phyloP scores from a whole-genome alignment of 1,140 invertebrate species.

The Brachionus paranguensis region DNA sequence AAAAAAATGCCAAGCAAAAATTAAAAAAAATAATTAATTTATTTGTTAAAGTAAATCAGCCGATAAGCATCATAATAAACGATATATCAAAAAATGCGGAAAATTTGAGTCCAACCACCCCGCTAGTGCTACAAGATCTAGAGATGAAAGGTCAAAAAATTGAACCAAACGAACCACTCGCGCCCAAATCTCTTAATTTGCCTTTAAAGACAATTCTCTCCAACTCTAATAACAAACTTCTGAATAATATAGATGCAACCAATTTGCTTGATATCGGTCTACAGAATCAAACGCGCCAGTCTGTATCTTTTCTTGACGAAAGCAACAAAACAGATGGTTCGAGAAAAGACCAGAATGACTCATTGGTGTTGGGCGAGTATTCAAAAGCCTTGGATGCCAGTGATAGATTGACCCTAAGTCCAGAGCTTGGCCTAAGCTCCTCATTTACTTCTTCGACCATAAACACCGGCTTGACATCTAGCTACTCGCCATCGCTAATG shows the following conservation, averaged over 20 bases:
- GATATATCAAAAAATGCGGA: neutral
- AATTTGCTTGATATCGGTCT: neutral
- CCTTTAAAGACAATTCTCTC: neutral
- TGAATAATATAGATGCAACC: neutral
- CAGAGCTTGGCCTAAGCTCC: neutral
- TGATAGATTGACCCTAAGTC: neutral
- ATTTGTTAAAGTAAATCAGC: neutral
- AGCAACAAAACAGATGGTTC: neutral
- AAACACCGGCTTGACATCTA: slow-evolving; percentile 9
- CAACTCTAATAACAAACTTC: neutral
- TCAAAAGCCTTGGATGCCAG: neutral
- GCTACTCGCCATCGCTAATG: neutral
- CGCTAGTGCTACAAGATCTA: neutral
- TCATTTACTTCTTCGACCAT: slow-evolving; percentile 19
- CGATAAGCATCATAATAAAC: neutral
- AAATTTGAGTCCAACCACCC: neutral
- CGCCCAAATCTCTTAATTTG: neutral
- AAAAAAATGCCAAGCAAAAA: neutral
- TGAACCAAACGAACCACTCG: neutral
- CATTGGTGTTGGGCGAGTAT: neutral
- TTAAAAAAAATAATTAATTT: neutral
- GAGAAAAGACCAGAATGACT: neutral
- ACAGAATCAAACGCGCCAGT: neutral
- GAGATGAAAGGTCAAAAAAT: neutral
- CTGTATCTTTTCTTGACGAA: slow-evolving; percentile 23